A percentile compares a stretch with the other conserved stretches of the same genome.
These are phyloP conservation scores for Meteorus colon DNA, from an alignment of 2,888 invertebrate species.

Conservation along the genomic window DNA sequence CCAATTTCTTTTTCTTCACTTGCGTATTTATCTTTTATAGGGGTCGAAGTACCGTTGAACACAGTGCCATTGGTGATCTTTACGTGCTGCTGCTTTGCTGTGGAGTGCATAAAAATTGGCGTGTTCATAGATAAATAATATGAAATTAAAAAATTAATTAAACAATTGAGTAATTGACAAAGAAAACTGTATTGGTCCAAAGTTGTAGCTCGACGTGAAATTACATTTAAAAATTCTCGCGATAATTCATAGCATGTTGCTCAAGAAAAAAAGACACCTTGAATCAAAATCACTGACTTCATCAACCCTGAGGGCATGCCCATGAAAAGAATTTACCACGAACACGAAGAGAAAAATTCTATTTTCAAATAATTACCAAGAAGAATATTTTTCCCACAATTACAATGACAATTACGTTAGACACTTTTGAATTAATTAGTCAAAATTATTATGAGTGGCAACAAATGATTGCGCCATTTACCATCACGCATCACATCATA, in stretches of 20 bases:
- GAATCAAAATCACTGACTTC: no score
- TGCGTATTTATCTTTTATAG: constrained; percentile 72
- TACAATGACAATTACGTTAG: no score
- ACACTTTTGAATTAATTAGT: no score
- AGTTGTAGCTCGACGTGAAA: no score
- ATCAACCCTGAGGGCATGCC: no score
- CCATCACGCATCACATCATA: background rate
- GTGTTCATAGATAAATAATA: constrained; percentile 40
- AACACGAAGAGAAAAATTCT: no score
- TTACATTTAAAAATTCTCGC: background rate
- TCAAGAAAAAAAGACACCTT: background rate
- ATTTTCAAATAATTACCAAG: no score
- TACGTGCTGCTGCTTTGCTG: constrained; percentile 70
- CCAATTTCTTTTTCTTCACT: constrained; percentile 71
- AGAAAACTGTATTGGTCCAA: constrained; percentile 7
- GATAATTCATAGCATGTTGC: background rate
- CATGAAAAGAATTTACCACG: no score
- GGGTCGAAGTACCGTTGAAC: constrained; percentile 72
- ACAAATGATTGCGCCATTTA: background rate
- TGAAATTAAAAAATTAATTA: constrained; percentile 28
- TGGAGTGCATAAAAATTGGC: constrained; percentile 61
- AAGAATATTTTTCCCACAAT: no score
- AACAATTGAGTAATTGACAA: constrained; percentile 15
- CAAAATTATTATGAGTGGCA: no score
- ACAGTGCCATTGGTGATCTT: constrained; percentile 72